A percentile compares a stretch with the other conserved stretches of the same genome.
Evolutionary conservation across 1,140 invertebrate genomes (phyloP).

Genomic region (Homarus americanus): DNA sequence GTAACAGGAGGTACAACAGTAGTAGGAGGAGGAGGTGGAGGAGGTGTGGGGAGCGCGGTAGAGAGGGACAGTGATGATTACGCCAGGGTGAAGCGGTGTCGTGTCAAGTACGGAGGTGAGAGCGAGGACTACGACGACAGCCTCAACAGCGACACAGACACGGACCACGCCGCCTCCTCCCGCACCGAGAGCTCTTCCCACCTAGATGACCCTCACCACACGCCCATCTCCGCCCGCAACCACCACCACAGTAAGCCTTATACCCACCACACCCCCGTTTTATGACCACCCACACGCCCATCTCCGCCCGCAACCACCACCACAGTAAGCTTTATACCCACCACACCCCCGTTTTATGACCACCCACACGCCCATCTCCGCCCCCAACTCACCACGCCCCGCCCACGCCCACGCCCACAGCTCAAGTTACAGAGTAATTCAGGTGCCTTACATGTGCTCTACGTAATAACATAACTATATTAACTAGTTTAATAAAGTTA

Average conservation of each 20-base stretch:
- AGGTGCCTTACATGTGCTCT: too few species aligned
- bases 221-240: slow-evolving; percentile 45
- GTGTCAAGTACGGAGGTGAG: slow-evolving; percentile 64
- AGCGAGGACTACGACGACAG: slow-evolving; percentile 70
- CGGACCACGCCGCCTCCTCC: slow-evolving; percentile 68
- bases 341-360: not conserved
- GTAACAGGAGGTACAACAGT: slow-evolving; percentile 1
- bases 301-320: slow-evolving; percentile 28
- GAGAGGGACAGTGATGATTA: slow-evolving; percentile 52
- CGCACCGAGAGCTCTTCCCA: slow-evolving; percentile 71
- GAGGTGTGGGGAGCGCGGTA: not conserved
- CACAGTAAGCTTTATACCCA: slow-evolving; percentile 1
- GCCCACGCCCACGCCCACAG: not conserved
- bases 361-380: not conserved
- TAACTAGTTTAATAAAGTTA: too few species aligned
- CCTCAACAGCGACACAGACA: slow-evolving; percentile 68
- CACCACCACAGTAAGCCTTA: slow-evolving; percentile 72
- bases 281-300: slow-evolving; percentile 25
- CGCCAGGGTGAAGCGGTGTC: slow-evolving; percentile 51
- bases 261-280: slow-evolving; percentile 16
- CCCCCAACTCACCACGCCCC: not conserved
- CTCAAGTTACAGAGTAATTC: too few species aligned
- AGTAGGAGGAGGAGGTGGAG: slow-evolving; percentile 25
- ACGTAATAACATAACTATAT: too few species aligned
- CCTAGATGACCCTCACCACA: slow-evolving; percentile 80